A percentile compares a stretch with the other conserved stretches of the same genome.
These are phyloP conservation scores for Oscheius sp. DNA, from an alignment of 2,888 invertebrate genomes.

Conservation along the genomic window DNA sequence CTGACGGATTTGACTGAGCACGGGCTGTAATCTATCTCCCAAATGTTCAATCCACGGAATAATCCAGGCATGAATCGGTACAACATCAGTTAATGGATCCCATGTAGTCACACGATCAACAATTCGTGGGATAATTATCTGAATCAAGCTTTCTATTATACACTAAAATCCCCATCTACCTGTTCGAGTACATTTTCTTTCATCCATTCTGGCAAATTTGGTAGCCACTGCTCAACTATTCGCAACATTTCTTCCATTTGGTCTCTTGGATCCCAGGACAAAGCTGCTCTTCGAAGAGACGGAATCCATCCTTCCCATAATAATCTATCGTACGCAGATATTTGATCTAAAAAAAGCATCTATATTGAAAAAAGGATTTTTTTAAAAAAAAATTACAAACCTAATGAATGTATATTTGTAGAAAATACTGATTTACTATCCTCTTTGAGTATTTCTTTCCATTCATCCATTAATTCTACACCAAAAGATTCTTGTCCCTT, in stretches of 20 bases:
- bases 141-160: too few relatives aligned
- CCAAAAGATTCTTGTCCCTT: conserved; percentile 78
- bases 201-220: conserved; percentile 86
- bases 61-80: conserved; percentile 96
- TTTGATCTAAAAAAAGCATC: conserved; percentile 59
- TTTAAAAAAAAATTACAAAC: background rate
- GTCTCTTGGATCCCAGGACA: conserved; percentile 84
- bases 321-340: conserved; percentile 83
- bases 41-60: conserved; percentile 93
- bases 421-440: conserved; percentile 21
- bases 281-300: conserved; percentile 76
- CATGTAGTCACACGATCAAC: conserved; percentile 74
- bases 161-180: conserved; percentile 73
- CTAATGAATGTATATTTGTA: conserved; percentile 19
- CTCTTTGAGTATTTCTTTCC: conserved; percentile 52
- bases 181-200: conserved; percentile 85
- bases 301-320: conserved; percentile 93
- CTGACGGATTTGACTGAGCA: conserved; percentile 90
- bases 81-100: conserved; percentile 94
- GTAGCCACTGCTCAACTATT: conserved; percentile 85
- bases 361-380: background rate
- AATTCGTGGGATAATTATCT: conserved; percentile 65
- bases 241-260: conserved; percentile 81
- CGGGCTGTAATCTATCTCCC: conserved; percentile 78
- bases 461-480: conserved; percentile 73